Percentiles rank a stretch among this genome's conserved stretches.
Conservation (phyloP, 2,797 vertebrate species). For the Micromesistius poutassou region DNA sequence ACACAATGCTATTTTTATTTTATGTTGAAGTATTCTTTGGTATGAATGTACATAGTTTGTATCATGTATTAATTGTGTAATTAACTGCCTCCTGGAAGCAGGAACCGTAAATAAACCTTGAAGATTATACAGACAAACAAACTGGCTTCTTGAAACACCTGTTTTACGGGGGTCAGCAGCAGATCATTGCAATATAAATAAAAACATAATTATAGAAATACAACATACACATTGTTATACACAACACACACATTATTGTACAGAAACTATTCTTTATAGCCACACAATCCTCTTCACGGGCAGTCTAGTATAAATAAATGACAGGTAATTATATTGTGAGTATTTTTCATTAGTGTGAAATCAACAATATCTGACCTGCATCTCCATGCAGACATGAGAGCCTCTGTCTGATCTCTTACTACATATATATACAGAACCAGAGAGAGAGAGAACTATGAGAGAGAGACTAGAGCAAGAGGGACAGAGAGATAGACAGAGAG, state of each 20-base stretch:
- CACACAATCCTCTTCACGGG: background rate
- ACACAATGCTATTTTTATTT: constrained; percentile 81
- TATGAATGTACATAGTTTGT: constrained; percentile 84
- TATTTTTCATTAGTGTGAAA: background rate
- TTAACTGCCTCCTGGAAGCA: constrained; percentile 80
- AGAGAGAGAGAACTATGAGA: background rate
- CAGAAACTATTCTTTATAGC: background rate
- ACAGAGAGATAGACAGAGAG: constrained; percentile 51
- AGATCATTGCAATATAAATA: background rate
- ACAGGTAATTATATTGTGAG: background rate
- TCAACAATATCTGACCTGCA: background rate
- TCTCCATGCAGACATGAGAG: background rate
- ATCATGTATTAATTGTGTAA: constrained; percentile 82
- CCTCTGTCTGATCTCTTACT: background rate
- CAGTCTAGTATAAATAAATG: background rate
- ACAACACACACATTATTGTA: background rate
- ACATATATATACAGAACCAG: background rate
- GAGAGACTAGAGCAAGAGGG: constrained; percentile 23
- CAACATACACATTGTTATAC: background rate
- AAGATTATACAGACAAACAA: constrained; percentile 68
- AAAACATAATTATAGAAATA: background rate
- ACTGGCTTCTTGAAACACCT: background rate
- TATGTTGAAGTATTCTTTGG: constrained; percentile 80
- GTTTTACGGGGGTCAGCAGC: no score
- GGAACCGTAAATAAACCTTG: constrained; percentile 81